Evolutionary conservation across 2,888 invertebrate genomes (phyloP), one percentile per base, ranked within the genome.

Genomic region (Sesia bembeciformis): DNA sequence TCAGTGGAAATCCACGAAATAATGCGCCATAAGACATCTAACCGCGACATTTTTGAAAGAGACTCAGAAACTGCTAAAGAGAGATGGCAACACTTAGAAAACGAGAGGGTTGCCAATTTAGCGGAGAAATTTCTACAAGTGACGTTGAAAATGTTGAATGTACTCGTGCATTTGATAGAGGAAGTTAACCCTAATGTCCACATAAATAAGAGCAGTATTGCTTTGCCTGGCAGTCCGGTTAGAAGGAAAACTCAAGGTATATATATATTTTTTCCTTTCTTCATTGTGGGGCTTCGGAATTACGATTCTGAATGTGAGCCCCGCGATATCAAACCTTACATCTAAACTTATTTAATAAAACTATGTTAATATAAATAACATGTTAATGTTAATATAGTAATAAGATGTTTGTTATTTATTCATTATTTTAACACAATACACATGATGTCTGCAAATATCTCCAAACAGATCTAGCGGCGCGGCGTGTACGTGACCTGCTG

Each of bases 81-180:
- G n/a, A 82, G 68, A 64, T 90, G 90, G 90, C 78, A 81, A 61
- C 81, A 90, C 59, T 65, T 90, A 41, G 84, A 84, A 3, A 74
- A 70, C 56, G 71, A 71, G 2, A 77, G 66, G 43, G 74, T 93
- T 57, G 89, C 91, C 52, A 83, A 73, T 39, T 67, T 91, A 7
- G 91, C 93, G 3, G 94, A 95, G 62, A 89, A 92, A 54, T 91
- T 94, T 55, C 78, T 95, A 5, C 90, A 87, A 57, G 94, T 96
- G 54, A 90, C 94, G 0, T 72, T 94, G 51, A 93, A 93, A 67
- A 81, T 95, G 67, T 76, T 96, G 56, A 95, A 95, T 72, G 92
- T 95, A 39, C 91, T 94, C 66, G 92, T 93, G 54, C 95, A 95
- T 74, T 91, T 96, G 62, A 91, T 95, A 59, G 95, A 95, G 65